Evolutionary conservation across 2,888 invertebrate species (phyloP).

Genomic region (Trachelus stipa): DNA sequence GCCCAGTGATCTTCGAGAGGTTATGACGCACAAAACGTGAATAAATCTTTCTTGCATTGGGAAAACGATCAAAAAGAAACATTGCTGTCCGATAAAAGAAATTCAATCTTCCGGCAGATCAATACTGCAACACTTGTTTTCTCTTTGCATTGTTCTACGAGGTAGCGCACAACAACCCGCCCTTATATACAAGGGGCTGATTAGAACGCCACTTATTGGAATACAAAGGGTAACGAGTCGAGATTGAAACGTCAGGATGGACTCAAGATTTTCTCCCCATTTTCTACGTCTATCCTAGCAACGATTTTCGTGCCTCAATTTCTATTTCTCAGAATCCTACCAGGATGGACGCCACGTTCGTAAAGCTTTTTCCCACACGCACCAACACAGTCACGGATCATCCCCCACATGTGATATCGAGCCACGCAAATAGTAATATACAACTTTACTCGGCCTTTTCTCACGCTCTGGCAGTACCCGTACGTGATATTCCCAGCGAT

Average conservation of each 20-base stretch:
- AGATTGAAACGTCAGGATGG: neutral
- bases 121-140: neutral
- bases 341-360: neutral
- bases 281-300: neutral
- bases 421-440: neutral
- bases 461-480: neutral
- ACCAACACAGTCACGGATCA: neutral
- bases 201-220: neutral
- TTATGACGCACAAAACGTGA: neutral
- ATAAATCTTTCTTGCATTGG: neutral
- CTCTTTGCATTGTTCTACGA: neutral
- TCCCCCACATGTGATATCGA: neutral
- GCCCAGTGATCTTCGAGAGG: neutral
- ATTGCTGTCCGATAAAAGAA: neutral
- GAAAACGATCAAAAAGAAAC: neutral
- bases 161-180: neutral
- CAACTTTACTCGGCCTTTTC: neutral
- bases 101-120: neutral
- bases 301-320: neutral
- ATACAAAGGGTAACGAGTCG: neutral
- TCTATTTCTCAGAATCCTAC: neutral
- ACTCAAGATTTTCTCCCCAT: neutral
- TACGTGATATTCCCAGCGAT: neutral
- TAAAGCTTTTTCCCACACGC: neutral
- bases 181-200: neutral